Percentiles rank a stretch among this genome's conserved stretches.
phyloP scores from a whole-genome alignment of 2,888 invertebrate genomes.

The Muschampia plurimacula region DNA sequence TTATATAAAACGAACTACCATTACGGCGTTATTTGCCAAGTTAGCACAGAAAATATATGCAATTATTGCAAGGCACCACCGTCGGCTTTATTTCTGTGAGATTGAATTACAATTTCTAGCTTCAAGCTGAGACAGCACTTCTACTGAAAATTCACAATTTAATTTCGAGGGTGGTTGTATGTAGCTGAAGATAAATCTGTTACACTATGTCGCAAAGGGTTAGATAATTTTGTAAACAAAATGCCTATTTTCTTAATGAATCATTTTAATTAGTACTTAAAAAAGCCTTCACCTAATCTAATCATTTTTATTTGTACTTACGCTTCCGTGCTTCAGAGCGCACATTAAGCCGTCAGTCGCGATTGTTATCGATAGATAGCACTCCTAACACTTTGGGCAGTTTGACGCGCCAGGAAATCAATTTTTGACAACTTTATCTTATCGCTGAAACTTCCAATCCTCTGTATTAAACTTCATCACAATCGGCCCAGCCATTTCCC shows the following conservation, averaged over 20 bases:
- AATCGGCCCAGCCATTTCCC: too few relatives aligned
- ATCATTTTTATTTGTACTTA: too few relatives aligned
- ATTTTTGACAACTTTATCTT: too few relatives aligned
- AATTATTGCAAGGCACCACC: conserved; percentile 20
- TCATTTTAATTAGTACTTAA: too few relatives aligned
- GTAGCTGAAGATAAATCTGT: neutral
- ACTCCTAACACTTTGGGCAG: too few relatives aligned
- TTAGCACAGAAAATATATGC: conserved; percentile 31
- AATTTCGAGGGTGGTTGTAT: conserved; percentile 45
- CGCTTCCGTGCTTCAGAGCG: too few relatives aligned
- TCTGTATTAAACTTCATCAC: too few relatives aligned
- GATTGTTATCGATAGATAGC: too few relatives aligned
- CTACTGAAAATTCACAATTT: conserved; percentile 46
- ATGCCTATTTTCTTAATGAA: neutral
- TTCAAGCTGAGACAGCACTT: neutral
- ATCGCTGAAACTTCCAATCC: too few relatives aligned
- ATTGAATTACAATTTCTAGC: conserved; percentile 52
- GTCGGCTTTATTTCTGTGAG: conserved; percentile 46
- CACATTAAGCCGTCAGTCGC: too few relatives aligned
- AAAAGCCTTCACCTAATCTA: too few relatives aligned
- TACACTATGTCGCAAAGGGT: neutral
- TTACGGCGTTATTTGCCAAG: conserved; percentile 18
- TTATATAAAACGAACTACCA: neutral
- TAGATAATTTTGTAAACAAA: neutral
- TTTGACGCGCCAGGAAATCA: too few relatives aligned